Conservation (phyloP, 2,113 vertebrate species). For the Myrmecobius fasciatus region DNA sequence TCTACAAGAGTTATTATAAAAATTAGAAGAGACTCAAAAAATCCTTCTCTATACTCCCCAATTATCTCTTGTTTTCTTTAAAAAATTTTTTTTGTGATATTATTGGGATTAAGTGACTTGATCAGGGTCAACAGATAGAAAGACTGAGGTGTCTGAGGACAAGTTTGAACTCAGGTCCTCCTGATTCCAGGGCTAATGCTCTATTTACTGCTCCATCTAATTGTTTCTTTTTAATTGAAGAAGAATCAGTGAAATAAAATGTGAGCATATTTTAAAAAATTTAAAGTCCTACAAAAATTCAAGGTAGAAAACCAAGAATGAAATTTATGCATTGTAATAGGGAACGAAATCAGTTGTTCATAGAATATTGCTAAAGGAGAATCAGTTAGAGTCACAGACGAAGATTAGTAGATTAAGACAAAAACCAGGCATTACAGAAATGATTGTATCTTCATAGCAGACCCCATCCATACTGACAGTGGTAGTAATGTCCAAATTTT, state of each 20-base stretch:
- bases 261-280: not conserved
- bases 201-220: too few species aligned
- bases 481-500: not conserved
- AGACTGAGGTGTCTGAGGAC: too few species aligned
- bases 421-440: not conserved
- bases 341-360: not conserved
- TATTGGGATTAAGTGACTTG: too few species aligned
- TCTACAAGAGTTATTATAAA: constrained; percentile 1
- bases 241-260: not conserved
- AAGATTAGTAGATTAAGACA: not conserved
- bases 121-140: too few species aligned
- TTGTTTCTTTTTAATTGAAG: not conserved
- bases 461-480: not conserved
- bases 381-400: not conserved
- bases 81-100: too few species aligned
- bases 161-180: too few species aligned
- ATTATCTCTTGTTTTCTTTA: constrained; percentile 19
- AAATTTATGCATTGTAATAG: not conserved
- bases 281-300: not conserved
- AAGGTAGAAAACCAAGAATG: not conserved
- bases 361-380: not conserved
- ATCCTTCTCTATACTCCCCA: constrained; percentile 55
- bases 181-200: too few species aligned
- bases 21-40: constrained; percentile 63
- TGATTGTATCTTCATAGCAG: not conserved